Evolutionary conservation across 2,113 vertebrate genomes (phyloP).

Genomic region (Tylochromis polylepis): DNA sequence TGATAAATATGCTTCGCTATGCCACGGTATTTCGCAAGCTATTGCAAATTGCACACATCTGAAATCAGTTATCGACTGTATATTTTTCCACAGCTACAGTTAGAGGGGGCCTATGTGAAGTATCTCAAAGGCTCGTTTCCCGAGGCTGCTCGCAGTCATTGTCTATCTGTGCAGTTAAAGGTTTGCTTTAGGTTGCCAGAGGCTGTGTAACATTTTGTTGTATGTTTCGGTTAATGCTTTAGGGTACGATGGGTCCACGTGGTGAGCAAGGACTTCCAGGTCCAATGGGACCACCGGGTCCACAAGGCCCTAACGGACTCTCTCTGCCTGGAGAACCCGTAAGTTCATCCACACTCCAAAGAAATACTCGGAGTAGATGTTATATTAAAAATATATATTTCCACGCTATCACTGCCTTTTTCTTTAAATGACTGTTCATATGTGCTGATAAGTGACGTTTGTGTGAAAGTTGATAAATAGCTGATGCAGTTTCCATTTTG

Average conservation of each 20-base stretch:
- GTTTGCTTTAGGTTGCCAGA: background rate
- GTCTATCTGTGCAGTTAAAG: background rate
- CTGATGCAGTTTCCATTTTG: background rate
- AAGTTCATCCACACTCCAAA: background rate
- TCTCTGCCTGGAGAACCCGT: conserved; percentile 95
- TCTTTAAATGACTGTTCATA: background rate
- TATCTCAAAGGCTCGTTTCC: background rate
- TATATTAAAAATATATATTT: background rate
- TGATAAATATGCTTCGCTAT: background rate
- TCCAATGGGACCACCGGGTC: conserved; percentile 89
- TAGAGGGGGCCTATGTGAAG: background rate
- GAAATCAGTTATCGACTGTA: conserved; percentile 31
- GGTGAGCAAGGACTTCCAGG: conserved; percentile 86
- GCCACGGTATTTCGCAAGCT: background rate
- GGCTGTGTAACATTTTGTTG: background rate
- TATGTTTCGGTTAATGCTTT: conserved; percentile 7
- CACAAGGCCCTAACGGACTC: conserved; percentile 91
- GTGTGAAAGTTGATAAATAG: background rate
- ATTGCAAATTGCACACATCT: conserved; percentile 32
- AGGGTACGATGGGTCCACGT: conserved; percentile 87
- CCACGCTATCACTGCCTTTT: background rate
- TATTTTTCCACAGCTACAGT: conserved; percentile 22
- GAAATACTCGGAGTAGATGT: background rate
- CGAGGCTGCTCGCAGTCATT: background rate
- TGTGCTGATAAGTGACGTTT: background rate